phyloP scores from a whole-genome alignment of 2,888 invertebrate species.

The Acanthosepion esculentum region DNA sequence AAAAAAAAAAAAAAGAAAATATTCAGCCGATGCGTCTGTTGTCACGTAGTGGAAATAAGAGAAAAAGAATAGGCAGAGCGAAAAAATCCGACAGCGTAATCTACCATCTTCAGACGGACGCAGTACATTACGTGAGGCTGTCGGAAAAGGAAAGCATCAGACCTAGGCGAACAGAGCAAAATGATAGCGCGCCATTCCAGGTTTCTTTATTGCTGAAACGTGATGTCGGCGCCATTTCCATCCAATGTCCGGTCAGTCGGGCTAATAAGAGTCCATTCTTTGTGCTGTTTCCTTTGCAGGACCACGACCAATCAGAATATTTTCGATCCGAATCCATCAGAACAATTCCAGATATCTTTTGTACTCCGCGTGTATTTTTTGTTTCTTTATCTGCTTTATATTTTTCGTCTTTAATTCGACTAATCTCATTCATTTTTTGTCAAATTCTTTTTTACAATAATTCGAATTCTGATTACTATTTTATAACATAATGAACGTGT shows the following conservation, averaged over 20 bases:
- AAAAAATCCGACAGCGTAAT: background rate
- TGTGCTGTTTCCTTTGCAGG: background rate
- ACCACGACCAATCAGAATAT: background rate
- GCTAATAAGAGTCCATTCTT: slow-evolving; percentile 33
- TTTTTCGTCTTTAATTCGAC: background rate
- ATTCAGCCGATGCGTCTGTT: background rate
- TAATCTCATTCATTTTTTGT: too few relatives aligned
- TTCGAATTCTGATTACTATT: background rate
- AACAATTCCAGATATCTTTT: background rate
- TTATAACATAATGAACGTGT: background rate
- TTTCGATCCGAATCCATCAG: background rate
- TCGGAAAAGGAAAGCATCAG: background rate
- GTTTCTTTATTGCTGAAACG: background rate
- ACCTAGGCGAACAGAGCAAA: background rate
- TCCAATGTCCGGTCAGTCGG: slow-evolving; percentile 18
- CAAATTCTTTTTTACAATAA: background rate
- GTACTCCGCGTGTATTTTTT: background rate
- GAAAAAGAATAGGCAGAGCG: background rate
- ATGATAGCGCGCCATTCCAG: background rate
- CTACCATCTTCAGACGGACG: background rate
- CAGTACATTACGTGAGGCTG: background rate
- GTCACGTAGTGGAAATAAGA: background rate
- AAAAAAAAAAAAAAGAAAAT: too few relatives aligned
- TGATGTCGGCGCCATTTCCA: background rate
- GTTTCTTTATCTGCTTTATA: background rate